These are phyloP conservation scores for Andrena trimmerana DNA, from an alignment of 2,888 invertebrate species.

Conservation along the genomic window DNA sequence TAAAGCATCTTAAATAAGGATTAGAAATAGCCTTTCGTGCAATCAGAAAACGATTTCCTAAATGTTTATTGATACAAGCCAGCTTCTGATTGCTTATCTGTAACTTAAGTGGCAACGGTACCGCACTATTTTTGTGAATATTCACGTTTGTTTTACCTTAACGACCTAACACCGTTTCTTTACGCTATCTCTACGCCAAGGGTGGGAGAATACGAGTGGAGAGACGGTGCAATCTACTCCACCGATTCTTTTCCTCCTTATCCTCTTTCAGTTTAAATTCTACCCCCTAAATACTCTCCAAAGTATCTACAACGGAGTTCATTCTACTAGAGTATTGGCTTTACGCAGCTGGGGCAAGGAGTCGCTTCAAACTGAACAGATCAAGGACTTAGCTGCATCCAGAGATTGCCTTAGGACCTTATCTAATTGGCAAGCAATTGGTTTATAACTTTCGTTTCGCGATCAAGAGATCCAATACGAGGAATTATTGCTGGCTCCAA, in stretches of 20 bases:
- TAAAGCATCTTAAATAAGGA: no score
- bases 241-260: conserved; percentile 1
- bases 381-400: neutral
- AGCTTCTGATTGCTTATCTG: no score
- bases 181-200: neutral
- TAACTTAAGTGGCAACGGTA: no score
- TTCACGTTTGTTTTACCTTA: conserved; percentile 7
- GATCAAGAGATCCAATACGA: neutral
- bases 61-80: no score
- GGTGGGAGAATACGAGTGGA: neutral
- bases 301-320: neutral
- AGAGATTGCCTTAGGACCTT: neutral
- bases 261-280: conserved; percentile 6
- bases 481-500: neutral
- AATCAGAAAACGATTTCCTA: no score
- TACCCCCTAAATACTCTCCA: conserved; percentile 3
- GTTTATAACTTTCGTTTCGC: neutral
- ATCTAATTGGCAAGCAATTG: neutral
- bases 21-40: no score
- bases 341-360: neutral
- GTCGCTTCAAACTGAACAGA: conserved; percentile 6
- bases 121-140: no score
- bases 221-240: neutral
- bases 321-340: neutral
- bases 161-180: neutral